Base-by-base conservation (phyloP, 1,140 invertebrate genomes). In the Oryzaephilus surinamensis region DNA sequence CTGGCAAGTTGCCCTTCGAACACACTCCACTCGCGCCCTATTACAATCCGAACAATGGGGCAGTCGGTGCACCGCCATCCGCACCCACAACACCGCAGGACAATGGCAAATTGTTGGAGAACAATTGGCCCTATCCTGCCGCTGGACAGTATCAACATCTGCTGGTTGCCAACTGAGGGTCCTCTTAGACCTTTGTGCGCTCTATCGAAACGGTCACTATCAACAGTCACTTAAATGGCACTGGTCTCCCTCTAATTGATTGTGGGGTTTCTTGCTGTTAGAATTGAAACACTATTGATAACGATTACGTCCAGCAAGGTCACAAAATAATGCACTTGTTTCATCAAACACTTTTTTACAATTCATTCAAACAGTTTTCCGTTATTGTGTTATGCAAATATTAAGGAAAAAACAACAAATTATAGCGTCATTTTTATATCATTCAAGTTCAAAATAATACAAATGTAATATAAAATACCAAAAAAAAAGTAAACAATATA, bases 61-160 rank as follows among this genome's bases (percentile, higher is more conserved):
- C 17, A 41, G 45, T 32, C 30, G 43, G 43, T 32, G 42, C 54
- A 33, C 48, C 54, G 21, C 51, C 49, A 30, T 48, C 51, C 11
- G 54, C 41, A 20, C 50, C 58, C 14, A 54, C 50, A 38, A 55
- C 54, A n/a, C 52, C 54, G 12, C 63, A 66, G 32, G 54, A 71
- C 41, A 72, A 67, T 50, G 60, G 60, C 26, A 61, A 67, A 55
- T 29, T 60, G 39, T 28, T 61, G 42, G 48, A 57, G 37, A 51
- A 55, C 41, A 60, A 53, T 46, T 61, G 59, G 59, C 40, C 55
- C 10, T 62, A 62, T 8, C 79, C 79, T 43, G 67, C 74, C 20
- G 68, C 74, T 19, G 72, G 72, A 48, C 80, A 81, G 50, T 81
- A 79, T 57, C 81, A 85, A 53, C 83, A 85, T 56, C 70, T 86